Conservation (phyloP, 1,140 invertebrate species). For the Drosophila rhopaloa region DNA sequence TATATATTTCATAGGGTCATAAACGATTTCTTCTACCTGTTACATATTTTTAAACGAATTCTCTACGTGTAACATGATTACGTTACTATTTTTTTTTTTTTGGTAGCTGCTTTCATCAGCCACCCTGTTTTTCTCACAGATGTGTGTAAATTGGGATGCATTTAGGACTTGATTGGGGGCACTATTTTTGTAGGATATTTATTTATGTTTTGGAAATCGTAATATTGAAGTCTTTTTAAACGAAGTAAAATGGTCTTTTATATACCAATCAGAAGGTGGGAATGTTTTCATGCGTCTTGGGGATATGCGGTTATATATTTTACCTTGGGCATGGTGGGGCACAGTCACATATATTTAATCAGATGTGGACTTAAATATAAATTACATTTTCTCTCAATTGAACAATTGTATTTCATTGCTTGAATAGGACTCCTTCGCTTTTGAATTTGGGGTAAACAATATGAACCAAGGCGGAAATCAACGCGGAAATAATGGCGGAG, state of each 20-base stretch:
- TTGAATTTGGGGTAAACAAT: slow-evolving; percentile 84
- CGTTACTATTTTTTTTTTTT: not conserved
- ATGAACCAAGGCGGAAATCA: slow-evolving; percentile 81
- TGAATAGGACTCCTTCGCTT: slow-evolving; percentile 78
- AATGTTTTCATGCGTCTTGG: not conserved
- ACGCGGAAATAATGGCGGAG: slow-evolving; percentile 78
- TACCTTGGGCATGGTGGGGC: slow-evolving; percentile 5
- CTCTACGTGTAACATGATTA: no score
- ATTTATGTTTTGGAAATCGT: not conserved
- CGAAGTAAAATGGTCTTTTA: not conserved
- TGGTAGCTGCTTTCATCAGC: slow-evolving; percentile 10
- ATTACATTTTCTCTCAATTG: slow-evolving; percentile 41
- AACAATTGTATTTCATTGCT: slow-evolving; percentile 77
- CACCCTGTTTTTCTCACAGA: not conserved
- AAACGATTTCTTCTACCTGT: no score
- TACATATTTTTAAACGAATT: no score
- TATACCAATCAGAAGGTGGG: not conserved
- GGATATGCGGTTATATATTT: not conserved
- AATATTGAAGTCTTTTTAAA: not conserved
- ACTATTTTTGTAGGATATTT: not conserved
- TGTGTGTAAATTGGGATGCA: not conserved
- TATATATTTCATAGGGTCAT: no score
- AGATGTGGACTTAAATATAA: slow-evolving; percentile 7
- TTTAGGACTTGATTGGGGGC: not conserved
- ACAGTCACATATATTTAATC: not conserved